phyloP scores from a whole-genome alignment of 1,140 invertebrate genomes.

The Drosophila rufa region DNA sequence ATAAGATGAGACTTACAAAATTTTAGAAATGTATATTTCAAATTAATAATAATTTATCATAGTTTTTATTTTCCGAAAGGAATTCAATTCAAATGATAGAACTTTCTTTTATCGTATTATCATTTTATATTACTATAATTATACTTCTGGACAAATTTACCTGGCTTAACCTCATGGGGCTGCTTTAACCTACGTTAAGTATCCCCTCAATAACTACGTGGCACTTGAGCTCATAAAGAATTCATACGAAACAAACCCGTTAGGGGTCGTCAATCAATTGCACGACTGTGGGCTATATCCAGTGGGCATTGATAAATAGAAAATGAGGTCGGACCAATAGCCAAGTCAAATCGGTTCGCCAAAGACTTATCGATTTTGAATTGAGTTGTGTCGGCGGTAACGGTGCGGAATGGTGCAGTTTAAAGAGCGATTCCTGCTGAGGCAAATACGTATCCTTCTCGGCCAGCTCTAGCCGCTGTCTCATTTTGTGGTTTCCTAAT shows the following conservation, averaged over 20 bases:
- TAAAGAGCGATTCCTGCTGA: constrained; percentile 16
- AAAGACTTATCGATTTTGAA: constrained; percentile 41
- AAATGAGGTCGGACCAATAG: constrained; percentile 35
- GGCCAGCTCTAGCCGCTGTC: background rate
- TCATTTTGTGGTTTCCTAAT: constrained; percentile 43
- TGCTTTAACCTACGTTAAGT: constrained; percentile 18
- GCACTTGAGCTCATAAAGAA: constrained; percentile 39
- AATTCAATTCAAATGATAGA: background rate
- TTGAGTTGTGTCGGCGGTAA: background rate
- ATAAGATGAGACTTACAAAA: no score
- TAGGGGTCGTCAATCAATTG: constrained; percentile 34
- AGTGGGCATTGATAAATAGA: constrained; percentile 31
- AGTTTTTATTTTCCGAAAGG: background rate
- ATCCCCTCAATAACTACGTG: background rate
- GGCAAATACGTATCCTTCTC: constrained; percentile 1
- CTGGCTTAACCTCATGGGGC: constrained; percentile 13
- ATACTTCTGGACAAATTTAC: constrained; percentile 23
- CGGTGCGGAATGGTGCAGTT: background rate
- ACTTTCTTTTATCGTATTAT: constrained; percentile 1
- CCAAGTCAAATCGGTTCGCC: constrained; percentile 17
- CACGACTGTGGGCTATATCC: constrained; percentile 7
- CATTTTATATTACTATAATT: constrained; percentile 13
- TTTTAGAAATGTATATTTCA: background rate
- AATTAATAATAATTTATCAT: background rate
- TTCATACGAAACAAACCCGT: constrained; percentile 17